Percentiles rank a stretch among this genome's conserved stretches.
Evolutionary conservation across 2,888 invertebrate genomes (phyloP).

Genomic region (Leuctra nigra): DNA sequence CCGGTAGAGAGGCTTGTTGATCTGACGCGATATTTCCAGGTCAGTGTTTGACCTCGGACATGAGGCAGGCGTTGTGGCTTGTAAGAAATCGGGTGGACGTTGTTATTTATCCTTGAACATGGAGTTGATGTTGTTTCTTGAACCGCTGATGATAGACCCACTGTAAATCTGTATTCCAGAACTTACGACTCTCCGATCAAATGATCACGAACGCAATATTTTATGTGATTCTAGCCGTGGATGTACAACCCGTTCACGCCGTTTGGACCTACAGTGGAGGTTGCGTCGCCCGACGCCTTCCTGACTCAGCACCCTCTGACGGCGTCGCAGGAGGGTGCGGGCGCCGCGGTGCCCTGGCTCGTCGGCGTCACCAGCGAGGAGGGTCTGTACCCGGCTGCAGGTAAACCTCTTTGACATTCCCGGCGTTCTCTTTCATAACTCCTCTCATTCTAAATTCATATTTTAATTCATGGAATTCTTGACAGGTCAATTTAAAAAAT

Average conservation of each 20-base stretch:
- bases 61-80: too few relatives aligned
- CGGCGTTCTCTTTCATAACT: too few relatives aligned
- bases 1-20: slow-evolving; percentile 54
- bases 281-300: slow-evolving; percentile 34
- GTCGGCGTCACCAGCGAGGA: slow-evolving; percentile 18
- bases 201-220: background rate
- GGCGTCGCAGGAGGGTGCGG: slow-evolving; percentile 1
- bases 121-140: background rate
- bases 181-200: background rate
- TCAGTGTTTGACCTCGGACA: slow-evolving; percentile 35
- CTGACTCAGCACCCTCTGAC: slow-evolving; percentile 14
- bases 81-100: background rate
- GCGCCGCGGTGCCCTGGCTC: slow-evolving; percentile 20
- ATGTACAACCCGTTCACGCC: slow-evolving; percentile 18
- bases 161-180: background rate
- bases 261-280: slow-evolving; percentile 54
- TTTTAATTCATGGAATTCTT: too few relatives aligned
- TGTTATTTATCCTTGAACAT: background rate
- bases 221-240: slow-evolving; percentile 11
- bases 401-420: background rate
- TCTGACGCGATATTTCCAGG: slow-evolving; percentile 51
- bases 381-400: slow-evolving; percentile 21
- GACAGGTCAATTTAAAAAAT: too few relatives aligned
- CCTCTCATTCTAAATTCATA: too few relatives aligned
- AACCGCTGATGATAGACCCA: background rate